Evolutionary conservation across 2,888 invertebrate genomes (phyloP).

Genomic region (Patella pellucida): DNA sequence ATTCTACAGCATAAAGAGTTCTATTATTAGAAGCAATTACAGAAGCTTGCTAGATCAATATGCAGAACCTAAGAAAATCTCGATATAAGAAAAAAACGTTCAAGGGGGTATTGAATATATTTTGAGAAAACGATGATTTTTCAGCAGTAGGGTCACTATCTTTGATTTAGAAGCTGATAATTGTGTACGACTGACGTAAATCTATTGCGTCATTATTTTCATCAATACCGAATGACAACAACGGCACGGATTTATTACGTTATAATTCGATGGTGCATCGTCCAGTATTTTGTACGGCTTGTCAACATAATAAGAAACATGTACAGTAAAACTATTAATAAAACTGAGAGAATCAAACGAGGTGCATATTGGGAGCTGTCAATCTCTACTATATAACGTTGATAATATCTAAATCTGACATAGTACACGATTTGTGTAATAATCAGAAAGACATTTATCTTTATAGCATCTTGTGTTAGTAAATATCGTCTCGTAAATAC

Average conservation of each 20-base stretch:
- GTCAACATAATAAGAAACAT: too few relatives aligned
- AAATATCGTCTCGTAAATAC: too few relatives aligned
- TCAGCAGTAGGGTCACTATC: not conserved
- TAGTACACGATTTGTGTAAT: too few relatives aligned
- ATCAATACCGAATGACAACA: not conserved
- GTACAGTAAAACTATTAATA: too few relatives aligned
- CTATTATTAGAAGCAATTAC: slow-evolving; percentile 9
- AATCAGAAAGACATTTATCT: too few relatives aligned
- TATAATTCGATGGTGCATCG: not conserved
- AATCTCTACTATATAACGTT: too few relatives aligned
- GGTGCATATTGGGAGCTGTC: too few relatives aligned
- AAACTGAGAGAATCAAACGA: too few relatives aligned
- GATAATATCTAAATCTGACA: too few relatives aligned
- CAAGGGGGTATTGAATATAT: slow-evolving; percentile 6
- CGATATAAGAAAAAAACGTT: slow-evolving; percentile 7
- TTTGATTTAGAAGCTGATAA: slow-evolving; percentile 6
- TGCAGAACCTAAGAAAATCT: not conserved
- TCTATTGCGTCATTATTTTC: not conserved
- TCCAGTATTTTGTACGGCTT: not conserved
- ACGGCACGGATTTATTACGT: not conserved
- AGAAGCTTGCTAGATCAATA: slow-evolving; percentile 2
- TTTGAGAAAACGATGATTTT: slow-evolving; percentile 4
- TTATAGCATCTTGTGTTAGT: too few relatives aligned
- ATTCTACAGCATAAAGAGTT: too few relatives aligned
- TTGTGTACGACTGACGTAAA: not conserved